Evolutionary conservation across 2,888 invertebrate genomes (phyloP), one percentile per base, ranked within the genome.

Genomic region (Drosophila percnosoma): DNA sequence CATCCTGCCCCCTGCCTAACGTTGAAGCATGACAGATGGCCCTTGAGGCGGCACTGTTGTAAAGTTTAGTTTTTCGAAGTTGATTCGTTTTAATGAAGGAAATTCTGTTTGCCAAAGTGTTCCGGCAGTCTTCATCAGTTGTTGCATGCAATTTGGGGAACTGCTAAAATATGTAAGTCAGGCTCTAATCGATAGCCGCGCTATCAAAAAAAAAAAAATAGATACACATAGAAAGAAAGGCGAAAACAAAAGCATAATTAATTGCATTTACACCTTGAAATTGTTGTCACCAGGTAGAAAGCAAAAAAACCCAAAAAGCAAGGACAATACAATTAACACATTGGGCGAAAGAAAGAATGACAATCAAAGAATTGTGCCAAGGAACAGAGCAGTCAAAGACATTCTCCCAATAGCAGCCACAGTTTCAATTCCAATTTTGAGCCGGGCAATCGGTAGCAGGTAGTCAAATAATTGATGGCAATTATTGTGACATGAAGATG

Each of bases 41-140:
- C 68, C 82, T 80, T 53, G 67, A 78, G 83, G 78, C 75, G 33
- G 34, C n/a, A 66, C 68, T 65, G 73, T 48, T 69, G 59, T 63
- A 67, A 83, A 86, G 73, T 86, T 83, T 77, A 74, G 77, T 86
- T 79, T 78, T 62, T 51, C 54, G 72, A 67, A 75, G 73, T 82
- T 75, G 73, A 82, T 82, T 75, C 78, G 73, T 84, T 84, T 87
- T 84, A 84, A 84, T 84, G 84, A 87, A 82, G 87, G 71, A 80
- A 82, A 76, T 71, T 58, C 73, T 76, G 70, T 80, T 76, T 79
- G 70, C 70, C 70, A 68, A 79, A 79, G 75, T 80, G 79, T 79
- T 75, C 76, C 70, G 68, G 55, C 58, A 36, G 40, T 68, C 74
- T 70, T 74, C 74, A 63, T 48, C 64, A 48, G 52, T 53, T 55